Evolutionary conservation across 2,888 invertebrate species (phyloP), one percentile per base, ranked within the genome.

Genomic region (Eristalinus aeneus): DNA sequence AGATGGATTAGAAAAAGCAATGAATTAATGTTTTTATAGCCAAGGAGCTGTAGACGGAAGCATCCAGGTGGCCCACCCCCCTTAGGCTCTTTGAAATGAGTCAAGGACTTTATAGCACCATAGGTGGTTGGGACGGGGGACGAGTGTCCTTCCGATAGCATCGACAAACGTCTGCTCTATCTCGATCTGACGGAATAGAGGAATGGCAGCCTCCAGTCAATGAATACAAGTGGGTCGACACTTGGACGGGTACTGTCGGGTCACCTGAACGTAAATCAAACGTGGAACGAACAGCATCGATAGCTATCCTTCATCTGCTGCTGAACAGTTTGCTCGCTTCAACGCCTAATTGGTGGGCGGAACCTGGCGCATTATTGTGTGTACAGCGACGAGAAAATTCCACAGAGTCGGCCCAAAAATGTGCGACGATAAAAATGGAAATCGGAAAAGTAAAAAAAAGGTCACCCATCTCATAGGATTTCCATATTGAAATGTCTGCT

Each of bases 321-420:
- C 34, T 10, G 32, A 6, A 58, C 68, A 73, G 69, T 78, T 74
- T 71, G 75, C 80, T 76, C 76, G 67, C 71, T 71, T 67, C 32
- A 11, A 72, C 67, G 72, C 56, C 58, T 61, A 10, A 56, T 56
- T 56, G 22, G 56, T 56, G 56, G 56, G 56, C 22, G 56, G 56
- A 16, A 54, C 16, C 39, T 39, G 39, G 12, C 39, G 39, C 39
- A 39, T 39, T 12, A 16, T 39, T n/a, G n/a, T n/a, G 39, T 12
- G 12, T 16, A 39, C 39, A 39, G 3, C 39, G n/a, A 39, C 36
- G 11, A 36, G 36, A 36, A 36, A 12, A 36, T 36, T 36, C 36
- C n/a, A n/a, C n/a, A n/a, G n/a, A n/a, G 12, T 39, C 39, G 39
- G 39, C 10, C 36, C 36, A 8, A 36, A 36, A 36, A 39, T 4